phyloP scores from a whole-genome alignment of 2,797 vertebrate species.

The Spatula versicolor region DNA sequence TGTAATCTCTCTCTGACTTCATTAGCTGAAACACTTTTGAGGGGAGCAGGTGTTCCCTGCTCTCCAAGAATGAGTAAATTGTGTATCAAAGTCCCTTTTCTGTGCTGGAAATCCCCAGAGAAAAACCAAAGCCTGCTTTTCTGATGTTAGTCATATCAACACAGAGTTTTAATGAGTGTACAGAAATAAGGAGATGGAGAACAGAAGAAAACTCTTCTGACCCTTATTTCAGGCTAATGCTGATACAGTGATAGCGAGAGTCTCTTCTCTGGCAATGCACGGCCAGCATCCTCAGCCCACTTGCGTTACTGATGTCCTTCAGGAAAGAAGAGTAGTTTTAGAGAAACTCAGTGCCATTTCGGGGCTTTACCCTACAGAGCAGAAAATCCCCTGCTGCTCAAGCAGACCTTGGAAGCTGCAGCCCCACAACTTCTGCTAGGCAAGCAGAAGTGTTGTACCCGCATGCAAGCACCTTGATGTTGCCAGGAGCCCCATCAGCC shows the following conservation, averaged over 20 bases:
- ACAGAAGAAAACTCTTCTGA: background rate
- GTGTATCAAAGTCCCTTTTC: background rate
- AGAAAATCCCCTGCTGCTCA: conserved; percentile 7
- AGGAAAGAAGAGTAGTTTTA: background rate
- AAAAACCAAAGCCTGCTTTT: conserved; percentile 6
- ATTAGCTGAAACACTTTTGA: background rate
- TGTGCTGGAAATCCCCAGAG: conserved; percentile 36
- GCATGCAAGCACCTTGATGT: background rate
- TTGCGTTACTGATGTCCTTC: background rate
- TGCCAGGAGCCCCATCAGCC: background rate
- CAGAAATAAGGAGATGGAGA: background rate
- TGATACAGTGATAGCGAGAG: background rate
- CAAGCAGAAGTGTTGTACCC: background rate
- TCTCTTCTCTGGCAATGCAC: background rate
- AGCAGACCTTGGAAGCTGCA: background rate
- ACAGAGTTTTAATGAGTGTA: background rate
- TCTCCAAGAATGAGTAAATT: background rate
- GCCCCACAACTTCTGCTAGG: background rate
- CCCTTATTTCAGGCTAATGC: background rate
- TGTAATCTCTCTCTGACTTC: background rate
- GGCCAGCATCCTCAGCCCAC: accelerated
- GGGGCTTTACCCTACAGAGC: background rate
- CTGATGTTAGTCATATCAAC: background rate
- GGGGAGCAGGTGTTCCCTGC: background rate
- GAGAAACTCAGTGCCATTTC: background rate